These are phyloP conservation scores for Colostygia pectinataria DNA, from an alignment of 2,888 invertebrate species.

Conservation along the genomic window DNA sequence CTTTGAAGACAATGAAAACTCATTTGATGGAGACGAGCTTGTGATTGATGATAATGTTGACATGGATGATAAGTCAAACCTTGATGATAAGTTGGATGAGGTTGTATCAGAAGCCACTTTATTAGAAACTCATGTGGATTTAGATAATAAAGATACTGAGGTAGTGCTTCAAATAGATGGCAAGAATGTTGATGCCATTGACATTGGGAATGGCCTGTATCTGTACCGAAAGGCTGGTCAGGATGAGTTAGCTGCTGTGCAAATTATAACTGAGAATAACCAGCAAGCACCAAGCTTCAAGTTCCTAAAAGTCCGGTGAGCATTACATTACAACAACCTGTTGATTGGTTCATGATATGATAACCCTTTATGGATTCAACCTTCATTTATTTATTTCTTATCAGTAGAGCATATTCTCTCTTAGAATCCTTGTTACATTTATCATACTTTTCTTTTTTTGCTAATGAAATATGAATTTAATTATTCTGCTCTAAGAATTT, in stretches of 20 bases:
- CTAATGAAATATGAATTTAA: too few species aligned
- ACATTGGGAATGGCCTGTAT: slow-evolving; percentile 76
- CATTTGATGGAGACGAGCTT: slow-evolving; percentile 75
- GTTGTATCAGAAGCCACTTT: slow-evolving; percentile 40
- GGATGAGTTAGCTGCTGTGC: slow-evolving; percentile 73
- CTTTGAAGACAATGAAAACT: slow-evolving; percentile 80
- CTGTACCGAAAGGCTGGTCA: slow-evolving; percentile 71
- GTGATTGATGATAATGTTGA: slow-evolving; percentile 76
- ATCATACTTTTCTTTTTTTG: too few species aligned
- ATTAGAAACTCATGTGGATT: slow-evolving; percentile 49
- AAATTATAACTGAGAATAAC: slow-evolving; percentile 64
- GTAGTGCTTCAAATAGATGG: slow-evolving; percentile 77
- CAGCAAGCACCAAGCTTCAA: slow-evolving; percentile 69
- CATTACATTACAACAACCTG: slow-evolving; percentile 18
- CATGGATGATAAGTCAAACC: slow-evolving; percentile 57
- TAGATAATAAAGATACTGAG: slow-evolving; percentile 67
- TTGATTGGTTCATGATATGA: slow-evolving; percentile 6
- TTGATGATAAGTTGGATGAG: slow-evolving; percentile 18
- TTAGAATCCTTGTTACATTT: too few species aligned
- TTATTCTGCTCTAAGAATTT: too few species aligned
- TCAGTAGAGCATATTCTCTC: not conserved
- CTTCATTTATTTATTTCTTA: slow-evolving; percentile 12
- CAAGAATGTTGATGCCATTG: slow-evolving; percentile 75
- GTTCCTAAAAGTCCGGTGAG: slow-evolving; percentile 79
- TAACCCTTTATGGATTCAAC: not conserved